phyloP scores from a whole-genome alignment of 2,113 vertebrate species.

The Poeciliopsis retropinna region DNA sequence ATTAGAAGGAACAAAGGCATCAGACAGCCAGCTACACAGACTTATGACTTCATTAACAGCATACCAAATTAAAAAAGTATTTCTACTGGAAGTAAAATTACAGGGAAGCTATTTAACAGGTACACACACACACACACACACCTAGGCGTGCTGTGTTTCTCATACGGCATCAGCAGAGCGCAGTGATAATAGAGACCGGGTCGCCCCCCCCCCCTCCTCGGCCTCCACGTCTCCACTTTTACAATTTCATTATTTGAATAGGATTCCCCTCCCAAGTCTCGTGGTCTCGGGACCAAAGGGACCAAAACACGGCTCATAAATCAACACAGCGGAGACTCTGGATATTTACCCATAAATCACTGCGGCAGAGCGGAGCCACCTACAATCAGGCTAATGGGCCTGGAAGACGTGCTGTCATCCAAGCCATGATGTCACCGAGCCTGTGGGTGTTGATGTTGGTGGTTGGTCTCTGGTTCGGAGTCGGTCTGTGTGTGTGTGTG shows the following conservation, averaged over 20 bases:
- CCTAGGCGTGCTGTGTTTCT: not conserved
- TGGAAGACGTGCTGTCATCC: conserved; percentile 85
- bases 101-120: not conserved
- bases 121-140: not conserved
- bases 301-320: conserved; percentile 79
- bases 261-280: conserved; percentile 68
- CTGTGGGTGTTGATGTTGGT: conserved; percentile 71
- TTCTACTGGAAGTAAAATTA: not conserved
- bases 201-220: conserved; percentile 26
- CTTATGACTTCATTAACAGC: conserved; percentile 1
- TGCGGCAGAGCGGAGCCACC: conserved; percentile 81
- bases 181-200: conserved; percentile 52
- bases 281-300: conserved; percentile 72
- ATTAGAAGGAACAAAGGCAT: conserved; percentile 22
- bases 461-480: conserved; percentile 58
- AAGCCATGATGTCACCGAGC: conserved; percentile 80
- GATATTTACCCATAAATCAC: conserved; percentile 83
- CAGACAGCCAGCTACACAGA: conserved; percentile 8
- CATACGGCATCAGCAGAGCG: conserved; percentile 27
- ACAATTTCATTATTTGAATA: conserved; percentile 75
- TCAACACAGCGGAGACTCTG: conserved; percentile 68
- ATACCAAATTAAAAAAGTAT: conserved; percentile 6
- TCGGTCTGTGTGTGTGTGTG: conserved; percentile 5
- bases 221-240: conserved; percentile 59
- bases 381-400: conserved; percentile 82